Conservation (phyloP, 2,113 vertebrate genomes). For the Cyrtonyx montezumae region DNA sequence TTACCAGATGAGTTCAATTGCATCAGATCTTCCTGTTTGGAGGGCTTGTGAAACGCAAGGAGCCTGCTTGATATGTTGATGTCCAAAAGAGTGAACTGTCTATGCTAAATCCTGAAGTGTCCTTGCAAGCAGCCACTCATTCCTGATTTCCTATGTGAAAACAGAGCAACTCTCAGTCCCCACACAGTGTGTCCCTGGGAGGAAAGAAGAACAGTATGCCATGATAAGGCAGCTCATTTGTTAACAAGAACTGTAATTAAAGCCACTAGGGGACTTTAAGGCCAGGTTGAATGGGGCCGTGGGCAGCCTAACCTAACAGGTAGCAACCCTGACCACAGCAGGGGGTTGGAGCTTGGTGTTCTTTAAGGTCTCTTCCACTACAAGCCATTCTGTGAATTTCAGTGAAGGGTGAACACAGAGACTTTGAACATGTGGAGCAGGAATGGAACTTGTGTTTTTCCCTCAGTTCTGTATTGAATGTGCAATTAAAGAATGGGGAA, state of each 20-base stretch:
- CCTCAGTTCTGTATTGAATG: neutral
- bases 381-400: neutral
- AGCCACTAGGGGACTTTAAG: neutral
- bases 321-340: no score
- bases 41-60: neutral
- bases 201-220: neutral
- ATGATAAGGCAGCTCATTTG: neutral
- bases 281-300: no score
- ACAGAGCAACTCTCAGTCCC: neutral
- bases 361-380: no score
- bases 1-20: neutral
- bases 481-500: neutral
- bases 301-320: no score
- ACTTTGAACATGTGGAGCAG: neutral
- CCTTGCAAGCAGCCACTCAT: neutral
- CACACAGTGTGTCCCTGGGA: neutral
- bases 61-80: neutral
- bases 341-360: no score
- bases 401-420: fast-evolving
- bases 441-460: neutral
- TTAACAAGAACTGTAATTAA: neutral
- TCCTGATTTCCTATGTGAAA: neutral
- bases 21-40: neutral
- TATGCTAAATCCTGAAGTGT: neutral
- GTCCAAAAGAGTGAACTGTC: neutral